Evolutionary conservation across 1,140 invertebrate species (phyloP), one percentile per base, ranked within the genome.

Genomic region (Apis florea): DNA sequence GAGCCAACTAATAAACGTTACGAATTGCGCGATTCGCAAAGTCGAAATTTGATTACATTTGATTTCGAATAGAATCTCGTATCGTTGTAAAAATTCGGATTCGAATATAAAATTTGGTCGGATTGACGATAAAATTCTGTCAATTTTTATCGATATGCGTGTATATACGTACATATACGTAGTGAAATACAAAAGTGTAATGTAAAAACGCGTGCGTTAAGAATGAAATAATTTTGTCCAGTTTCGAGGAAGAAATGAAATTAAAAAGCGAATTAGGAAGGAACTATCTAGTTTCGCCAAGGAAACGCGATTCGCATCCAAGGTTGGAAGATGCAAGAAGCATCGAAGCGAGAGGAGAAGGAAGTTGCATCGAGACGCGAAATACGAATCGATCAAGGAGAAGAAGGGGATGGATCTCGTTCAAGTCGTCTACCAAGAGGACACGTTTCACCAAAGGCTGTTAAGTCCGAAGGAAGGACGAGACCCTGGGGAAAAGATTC

Each of bases 401-500:
- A 79, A 75, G 61, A 63, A 13, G 49, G 58, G 69, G 31, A 40
- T 40, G 5, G 31, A 40, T 40, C 31, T 63, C 68, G 78, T 40
- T 49, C 53, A n/a, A 56, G 40, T 47, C 56, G 58, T 85, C 78
- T 63, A 56, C 24, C 71, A 64, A 54, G 61, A 78, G 71, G 71
- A 83, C 80, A 83, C 61, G 47, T 71, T 67, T 79, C 74, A 85
- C 58, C 74, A 24, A 83, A 76, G 67, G 64, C 67, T 75, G 80
- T 86, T 83, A 86, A 75, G 63, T 85, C 26, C 59, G 59, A 79
- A 79, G 49, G 73, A 80, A 84, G 59, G 72, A 85, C 84, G 78
- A 85, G 78, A 67, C 74, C 67, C 79, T 56, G n/a, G 54, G 54
- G 73, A 17, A 61, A 67, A 73, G 24, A 84, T 66, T 61, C 67